These are phyloP conservation scores for Thamnaconus septentrionalis DNA, from an alignment of 2,113 vertebrate species.

Conservation along the genomic window DNA sequence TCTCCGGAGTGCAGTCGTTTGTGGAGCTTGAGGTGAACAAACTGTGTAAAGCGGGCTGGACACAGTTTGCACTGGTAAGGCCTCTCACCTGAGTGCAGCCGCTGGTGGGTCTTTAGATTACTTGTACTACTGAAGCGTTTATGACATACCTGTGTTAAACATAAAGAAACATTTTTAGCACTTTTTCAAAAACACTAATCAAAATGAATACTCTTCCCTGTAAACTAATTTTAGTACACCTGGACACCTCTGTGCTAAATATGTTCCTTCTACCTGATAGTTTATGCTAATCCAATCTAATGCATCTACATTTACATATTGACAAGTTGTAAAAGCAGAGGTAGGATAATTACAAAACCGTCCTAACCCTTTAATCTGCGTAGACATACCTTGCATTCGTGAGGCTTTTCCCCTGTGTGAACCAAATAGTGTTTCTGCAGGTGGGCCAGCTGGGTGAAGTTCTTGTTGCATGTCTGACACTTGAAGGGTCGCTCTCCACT, in stretches of 20 bases:
- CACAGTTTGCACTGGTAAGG: constrained; percentile 92
- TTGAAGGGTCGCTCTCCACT: constrained; percentile 94
- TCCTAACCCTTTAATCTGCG: background rate
- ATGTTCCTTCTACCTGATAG: too few species aligned
- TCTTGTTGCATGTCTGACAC: constrained; percentile 92
- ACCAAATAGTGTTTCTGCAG: constrained; percentile 98
- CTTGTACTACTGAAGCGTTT: constrained; percentile 95
- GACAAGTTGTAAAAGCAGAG: background rate
- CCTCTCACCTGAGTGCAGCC: constrained; percentile 80
- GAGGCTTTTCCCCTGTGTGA: constrained; percentile 94
- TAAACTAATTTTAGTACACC: background rate
- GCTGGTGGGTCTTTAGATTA: constrained; percentile 94
- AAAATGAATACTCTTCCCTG: too few species aligned
- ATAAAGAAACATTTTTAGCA: constrained; percentile 11
- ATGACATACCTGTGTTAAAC: constrained; percentile 83
- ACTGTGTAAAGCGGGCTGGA: constrained; percentile 91
- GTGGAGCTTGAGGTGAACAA: constrained; percentile 93
- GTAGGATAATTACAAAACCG: background rate
- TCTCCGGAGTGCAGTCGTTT: constrained; percentile 88
- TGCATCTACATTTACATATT: too few species aligned
- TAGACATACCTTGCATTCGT: constrained; percentile 88
- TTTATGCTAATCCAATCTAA: too few species aligned
- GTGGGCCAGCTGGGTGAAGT: constrained; percentile 94
- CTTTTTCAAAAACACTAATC: too few species aligned
- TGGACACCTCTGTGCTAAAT: background rate